These are phyloP conservation scores for Zaprionus taronus DNA, from an alignment of 1,140 invertebrate species.

Conservation along the genomic window DNA sequence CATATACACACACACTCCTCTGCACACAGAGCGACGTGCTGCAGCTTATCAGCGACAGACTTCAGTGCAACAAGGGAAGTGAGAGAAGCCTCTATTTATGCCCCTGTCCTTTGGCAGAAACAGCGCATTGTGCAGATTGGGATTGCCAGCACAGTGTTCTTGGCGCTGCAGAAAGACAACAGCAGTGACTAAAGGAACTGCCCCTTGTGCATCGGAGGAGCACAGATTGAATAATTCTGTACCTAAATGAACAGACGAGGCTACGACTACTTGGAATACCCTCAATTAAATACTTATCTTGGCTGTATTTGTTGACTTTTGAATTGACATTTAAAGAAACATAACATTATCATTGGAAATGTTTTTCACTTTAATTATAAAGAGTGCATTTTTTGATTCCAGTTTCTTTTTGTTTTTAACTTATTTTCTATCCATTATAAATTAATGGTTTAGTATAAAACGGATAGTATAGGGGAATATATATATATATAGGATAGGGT, in stretches of 20 bases:
- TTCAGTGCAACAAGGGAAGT: conserved; percentile 42
- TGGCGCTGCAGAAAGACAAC: conserved; percentile 15
- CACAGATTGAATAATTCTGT: conserved; percentile 20
- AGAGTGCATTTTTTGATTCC: too few relatives aligned
- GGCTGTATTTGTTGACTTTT: neutral
- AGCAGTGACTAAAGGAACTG: conserved; percentile 16
- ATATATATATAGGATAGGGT: too few relatives aligned
- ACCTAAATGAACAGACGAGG: conserved; percentile 21
- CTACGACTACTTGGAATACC: neutral
- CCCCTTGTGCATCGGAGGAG: conserved; percentile 3
- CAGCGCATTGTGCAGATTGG: conserved; percentile 24
- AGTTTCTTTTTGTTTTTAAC: neutral
- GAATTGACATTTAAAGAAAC: neutral
- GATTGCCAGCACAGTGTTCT: conserved; percentile 15
- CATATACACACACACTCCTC: conserved; percentile 16
- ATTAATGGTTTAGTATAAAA: neutral
- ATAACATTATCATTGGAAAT: too few relatives aligned
- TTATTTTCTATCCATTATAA: neutral
- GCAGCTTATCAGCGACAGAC: conserved; percentile 61
- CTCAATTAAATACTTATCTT: neutral
- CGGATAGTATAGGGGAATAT: too few relatives aligned
- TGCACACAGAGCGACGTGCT: conserved; percentile 7
- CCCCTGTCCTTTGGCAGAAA: conserved; percentile 23
- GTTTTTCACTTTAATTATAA: too few relatives aligned
- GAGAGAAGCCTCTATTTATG: conserved; percentile 21